Evolutionary conservation across 1,140 invertebrate species (phyloP), one percentile per base, ranked within the genome.

Genomic region (Vollenhovia emeryi): DNA sequence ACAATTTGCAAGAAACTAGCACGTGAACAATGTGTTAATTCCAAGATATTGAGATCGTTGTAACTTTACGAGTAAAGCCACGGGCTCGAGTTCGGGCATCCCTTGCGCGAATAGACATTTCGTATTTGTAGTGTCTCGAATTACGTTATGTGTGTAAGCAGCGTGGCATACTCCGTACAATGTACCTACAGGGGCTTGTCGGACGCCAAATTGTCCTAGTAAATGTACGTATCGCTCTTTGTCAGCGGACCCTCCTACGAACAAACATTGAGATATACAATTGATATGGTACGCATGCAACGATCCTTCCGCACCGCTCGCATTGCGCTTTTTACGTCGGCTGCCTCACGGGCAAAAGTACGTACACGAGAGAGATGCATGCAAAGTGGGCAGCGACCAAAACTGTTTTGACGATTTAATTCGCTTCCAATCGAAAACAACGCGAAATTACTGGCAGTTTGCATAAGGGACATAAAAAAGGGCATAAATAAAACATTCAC

Each of bases 191-290:
- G 84, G n/a, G 71, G 86, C 71, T 79, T 86, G 87, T 82, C 87
- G 86, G 86, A 90, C 74, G 88, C 73, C 86, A 85, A 89, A 79
- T 75, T 92, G 91, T 92, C 92, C 93, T 94, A 95, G 94, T 91
- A 95, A 94, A 95, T 95, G 92, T 95, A 95, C 79, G 94, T 95
- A 90, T 94, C 91, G 92, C 95, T 95, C 91, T 92, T 93, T 89
- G 91, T 89, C 90, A 62, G 91, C 85, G 79, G 89, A 78, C 91
- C 92, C 91, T 94, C 88, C 88, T 89, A 89, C 30, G 79, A 91
- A 89, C 87, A 89, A 88, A 89, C 87, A 89, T 89, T 89, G 85
- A 86, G 75, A 89, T 88, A 89, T 89, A 89, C 84, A 89, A 89
- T 89, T 88, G 87, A 33, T 86, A 89, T 86, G 83, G 0, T 86